Percentiles rank a stretch among this genome's conserved stretches.
These are phyloP conservation scores for Palythoa caribaeorum DNA, from an alignment of 92 coral and sea anemone species.

Conservation along the genomic window DNA sequence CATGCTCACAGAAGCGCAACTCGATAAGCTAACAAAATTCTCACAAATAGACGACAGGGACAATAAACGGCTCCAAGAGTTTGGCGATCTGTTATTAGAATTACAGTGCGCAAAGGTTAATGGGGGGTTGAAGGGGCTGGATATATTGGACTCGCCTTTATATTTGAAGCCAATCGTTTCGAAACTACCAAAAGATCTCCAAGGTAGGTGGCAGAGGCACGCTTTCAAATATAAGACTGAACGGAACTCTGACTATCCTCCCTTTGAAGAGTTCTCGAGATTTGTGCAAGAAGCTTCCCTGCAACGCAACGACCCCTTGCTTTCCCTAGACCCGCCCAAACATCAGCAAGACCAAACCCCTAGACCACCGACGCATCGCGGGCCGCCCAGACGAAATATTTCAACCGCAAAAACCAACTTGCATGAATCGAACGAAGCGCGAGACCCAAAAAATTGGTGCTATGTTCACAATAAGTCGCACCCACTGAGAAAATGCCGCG, in stretches of 20 bases:
- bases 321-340: conserved; percentile 40
- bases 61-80: conserved; percentile 59
- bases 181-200: conserved; percentile 66
- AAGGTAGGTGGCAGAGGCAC: conserved; percentile 70
- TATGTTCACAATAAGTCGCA: conserved; percentile 20
- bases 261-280: conserved; percentile 59
- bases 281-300: conserved; percentile 60
- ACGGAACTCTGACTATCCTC: conserved; percentile 58
- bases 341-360: neutral
- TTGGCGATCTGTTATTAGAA: conserved; percentile 68
- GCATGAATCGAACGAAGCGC: neutral
- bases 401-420: conserved; percentile 3
- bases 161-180: conserved; percentile 45
- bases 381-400: neutral
- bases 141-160: conserved; percentile 59
- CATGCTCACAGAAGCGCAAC: conserved; percentile 66
- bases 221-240: conserved; percentile 50
- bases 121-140: conserved; percentile 68
- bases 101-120: conserved; percentile 66
- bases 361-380: neutral
- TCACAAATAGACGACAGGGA: conserved; percentile 54
- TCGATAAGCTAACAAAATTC: conserved; percentile 51
- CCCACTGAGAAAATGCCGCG: conserved; percentile 26
- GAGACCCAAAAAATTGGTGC: conserved; percentile 29
- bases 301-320: conserved; percentile 68